Evolutionary conservation across 1,140 invertebrate genomes (phyloP), one percentile per base, ranked within the genome.

Genomic region (Zaprionus capensis): DNA sequence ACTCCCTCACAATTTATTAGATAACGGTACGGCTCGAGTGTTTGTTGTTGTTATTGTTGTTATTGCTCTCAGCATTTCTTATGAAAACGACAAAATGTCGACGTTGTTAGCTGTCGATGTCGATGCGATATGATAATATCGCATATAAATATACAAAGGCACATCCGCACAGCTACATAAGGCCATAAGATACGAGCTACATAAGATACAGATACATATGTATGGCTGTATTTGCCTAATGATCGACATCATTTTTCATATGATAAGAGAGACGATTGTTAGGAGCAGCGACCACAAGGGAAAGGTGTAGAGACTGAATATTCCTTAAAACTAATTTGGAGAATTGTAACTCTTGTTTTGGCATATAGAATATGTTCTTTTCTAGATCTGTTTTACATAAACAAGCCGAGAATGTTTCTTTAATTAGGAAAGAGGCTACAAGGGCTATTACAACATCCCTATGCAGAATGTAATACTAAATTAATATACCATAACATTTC

Each of bases 1-100:
- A 87, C 84, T 87, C 84, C 84, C 84, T 84, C 84, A 87, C 84
- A 87, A 84, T 87, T 81, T 88, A 81, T 87, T 81, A 87, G 81
- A 87, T 87, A 87, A 87, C 85, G 71, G 70, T 71, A 72, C 68
- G 57, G 67, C 28, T 41, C 41, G 38, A 34, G 36, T 34, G 49
- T 49, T 15, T 84, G 78, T 87, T 87, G 84, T 87, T 58, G 14
- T 15, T 28, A 7, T 9, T 84, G 78, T 88, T 87, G 80, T 87
- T 58, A 12, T 15, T 55, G 28, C 28, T 28, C 53, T 56, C 41
- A 44, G 24, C 15, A 14, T 57, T 86, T 88, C 81, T 88, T 88
- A 61, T 70, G 63, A 80, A 76, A 85, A 82, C 83, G 82, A 85
- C 82, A 85, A 85, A 87, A 85, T 86, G 80, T 86, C 82, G 76